phyloP scores from a whole-genome alignment of 2,113 vertebrate genomes.

The Prunella fulvescens region DNA sequence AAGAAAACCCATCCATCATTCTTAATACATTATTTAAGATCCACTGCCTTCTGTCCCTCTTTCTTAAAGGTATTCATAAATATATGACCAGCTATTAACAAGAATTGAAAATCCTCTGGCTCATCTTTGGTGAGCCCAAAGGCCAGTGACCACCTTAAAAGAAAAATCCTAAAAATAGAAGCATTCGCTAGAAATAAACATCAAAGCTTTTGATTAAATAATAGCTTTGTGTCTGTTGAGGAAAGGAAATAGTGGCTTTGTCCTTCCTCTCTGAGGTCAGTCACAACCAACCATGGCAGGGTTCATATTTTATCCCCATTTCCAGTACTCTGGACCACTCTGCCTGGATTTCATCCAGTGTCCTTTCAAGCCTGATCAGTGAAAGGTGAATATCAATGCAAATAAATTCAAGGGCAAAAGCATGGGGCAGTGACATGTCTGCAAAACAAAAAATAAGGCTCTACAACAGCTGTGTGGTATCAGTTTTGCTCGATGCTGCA shows the following conservation, averaged over 20 bases:
- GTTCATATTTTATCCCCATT: not conserved
- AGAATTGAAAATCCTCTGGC: not conserved
- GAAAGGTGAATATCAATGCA: slow-evolving; percentile 49
- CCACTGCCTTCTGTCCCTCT: not conserved
- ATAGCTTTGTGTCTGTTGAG: not conserved
- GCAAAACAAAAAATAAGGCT: slow-evolving; percentile 71
- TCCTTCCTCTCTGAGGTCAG: not conserved
- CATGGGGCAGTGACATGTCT: slow-evolving; percentile 54
- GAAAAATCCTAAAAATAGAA: not conserved
- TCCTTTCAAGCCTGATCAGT: not conserved
- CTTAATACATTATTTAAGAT: not conserved
- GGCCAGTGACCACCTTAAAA: not conserved
- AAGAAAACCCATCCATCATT: not conserved
- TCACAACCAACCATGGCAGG: not conserved
- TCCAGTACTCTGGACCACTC: not conserved
- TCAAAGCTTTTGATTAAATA: not conserved
- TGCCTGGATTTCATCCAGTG: not conserved
- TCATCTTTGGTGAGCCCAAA: not conserved
- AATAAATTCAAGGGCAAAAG: slow-evolving; percentile 68
- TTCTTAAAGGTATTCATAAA: not conserved
- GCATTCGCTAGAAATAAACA: not conserved
- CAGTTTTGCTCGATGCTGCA: slow-evolving; percentile 69
- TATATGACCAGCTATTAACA: not conserved
- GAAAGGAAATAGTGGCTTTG: not conserved
- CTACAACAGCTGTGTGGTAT: slow-evolving; percentile 73